Evolutionary conservation across 2,888 invertebrate genomes (phyloP).

Genomic region (Caenorhabditis sp.): DNA sequence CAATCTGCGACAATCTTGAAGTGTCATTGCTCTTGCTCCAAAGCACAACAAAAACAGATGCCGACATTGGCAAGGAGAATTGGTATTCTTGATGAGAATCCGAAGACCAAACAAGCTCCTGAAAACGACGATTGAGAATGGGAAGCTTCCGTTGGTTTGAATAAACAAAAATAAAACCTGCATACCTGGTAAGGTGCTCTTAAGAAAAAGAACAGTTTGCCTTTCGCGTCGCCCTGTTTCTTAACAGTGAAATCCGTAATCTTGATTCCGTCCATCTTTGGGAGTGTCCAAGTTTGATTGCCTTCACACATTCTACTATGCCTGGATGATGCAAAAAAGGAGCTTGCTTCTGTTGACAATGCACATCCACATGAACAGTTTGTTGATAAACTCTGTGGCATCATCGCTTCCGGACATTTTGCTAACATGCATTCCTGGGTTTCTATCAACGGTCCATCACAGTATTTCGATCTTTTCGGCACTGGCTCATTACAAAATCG

Average conservation of each 20-base stretch:
- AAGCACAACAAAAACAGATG: constrained; percentile 64
- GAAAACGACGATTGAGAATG: constrained; percentile 7
- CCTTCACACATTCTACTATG: constrained; percentile 59
- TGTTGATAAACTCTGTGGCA: constrained; percentile 58
- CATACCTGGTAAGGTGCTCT: constrained; percentile 67
- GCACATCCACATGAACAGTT: constrained; percentile 76
- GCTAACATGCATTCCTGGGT: constrained; percentile 65
- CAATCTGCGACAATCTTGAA: constrained; percentile 30
- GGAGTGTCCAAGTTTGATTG: constrained; percentile 69
- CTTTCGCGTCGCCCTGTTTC: constrained; percentile 63
- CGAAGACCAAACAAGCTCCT: constrained; percentile 73
- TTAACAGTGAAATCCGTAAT: constrained; percentile 64
- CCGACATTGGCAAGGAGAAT: constrained; percentile 66
- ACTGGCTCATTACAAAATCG: constrained; percentile 74
- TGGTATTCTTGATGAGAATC: constrained; percentile 69
- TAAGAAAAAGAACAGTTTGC: constrained; percentile 70
- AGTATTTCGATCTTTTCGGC: constrained; percentile 74
- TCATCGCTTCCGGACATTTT: constrained; percentile 73
- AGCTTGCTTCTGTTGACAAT: constrained; percentile 64
- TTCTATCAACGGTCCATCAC: constrained; percentile 74
- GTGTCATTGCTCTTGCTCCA: constrained; percentile 67
- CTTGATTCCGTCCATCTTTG: constrained; percentile 41
- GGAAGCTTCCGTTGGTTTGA: too few relatives aligned
- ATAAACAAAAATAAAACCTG: not conserved
- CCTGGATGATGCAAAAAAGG: constrained; percentile 72